Evolutionary conservation across 2,888 invertebrate species (phyloP).

Genomic region (Andrena fulva): DNA sequence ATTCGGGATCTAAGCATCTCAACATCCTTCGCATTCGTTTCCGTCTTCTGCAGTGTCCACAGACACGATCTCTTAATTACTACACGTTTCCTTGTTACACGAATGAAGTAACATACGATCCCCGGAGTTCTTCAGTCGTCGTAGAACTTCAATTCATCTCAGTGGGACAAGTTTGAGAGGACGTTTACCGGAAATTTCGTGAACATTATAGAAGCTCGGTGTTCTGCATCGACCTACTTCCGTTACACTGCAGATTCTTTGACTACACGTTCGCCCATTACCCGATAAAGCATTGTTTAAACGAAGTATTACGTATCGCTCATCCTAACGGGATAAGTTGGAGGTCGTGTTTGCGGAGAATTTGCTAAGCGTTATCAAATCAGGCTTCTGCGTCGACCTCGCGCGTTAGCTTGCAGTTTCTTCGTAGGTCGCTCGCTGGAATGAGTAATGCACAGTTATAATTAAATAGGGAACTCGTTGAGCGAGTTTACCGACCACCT

Average conservation of each 20-base stretch:
- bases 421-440: conserved; percentile 18
- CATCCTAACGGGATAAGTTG: not conserved
- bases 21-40: no score
- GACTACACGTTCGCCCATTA: conserved; percentile 10
- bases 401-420: conserved; percentile 25
- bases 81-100: not conserved
- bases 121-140: not conserved
- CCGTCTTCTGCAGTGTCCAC: not conserved
- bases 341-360: conserved; percentile 13
- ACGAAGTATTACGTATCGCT: not conserved
- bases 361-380: conserved; percentile 52
- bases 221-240: not conserved
- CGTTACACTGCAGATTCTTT: not conserved
- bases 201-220: not conserved
- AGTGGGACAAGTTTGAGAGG: conserved; percentile 20
- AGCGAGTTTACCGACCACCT: conserved; percentile 43
- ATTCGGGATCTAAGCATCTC: not conserved
- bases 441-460: conserved; percentile 61
- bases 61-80: not conserved
- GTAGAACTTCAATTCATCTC: not conserved
- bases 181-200: conserved; percentile 9
- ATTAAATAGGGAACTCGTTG: conserved; percentile 66
- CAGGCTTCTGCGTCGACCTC: conserved; percentile 17
- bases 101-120: not conserved
- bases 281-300: conserved; percentile 21